These are phyloP conservation scores for Podargus strigoides DNA, from an alignment of 2,797 vertebrate genomes.

Conservation along the genomic window DNA sequence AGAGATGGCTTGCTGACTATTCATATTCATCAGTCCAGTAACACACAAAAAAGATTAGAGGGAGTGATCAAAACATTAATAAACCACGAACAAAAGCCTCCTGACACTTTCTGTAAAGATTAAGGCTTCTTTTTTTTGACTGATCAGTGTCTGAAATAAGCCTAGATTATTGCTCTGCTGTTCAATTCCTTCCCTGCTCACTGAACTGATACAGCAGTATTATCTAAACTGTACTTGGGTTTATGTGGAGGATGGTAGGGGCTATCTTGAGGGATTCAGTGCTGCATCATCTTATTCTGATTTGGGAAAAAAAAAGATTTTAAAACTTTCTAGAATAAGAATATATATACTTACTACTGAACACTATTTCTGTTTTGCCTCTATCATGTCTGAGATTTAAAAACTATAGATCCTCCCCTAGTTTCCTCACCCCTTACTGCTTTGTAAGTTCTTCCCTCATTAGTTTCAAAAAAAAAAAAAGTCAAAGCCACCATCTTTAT, in stretches of 20 bases:
- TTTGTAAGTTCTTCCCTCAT: too few species aligned
- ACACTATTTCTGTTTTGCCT: background rate
- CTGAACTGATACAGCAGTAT: background rate
- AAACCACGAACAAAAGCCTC: background rate
- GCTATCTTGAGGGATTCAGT: background rate
- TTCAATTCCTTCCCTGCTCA: background rate
- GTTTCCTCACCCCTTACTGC: too few species aligned
- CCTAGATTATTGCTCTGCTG: background rate
- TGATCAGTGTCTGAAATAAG: background rate
- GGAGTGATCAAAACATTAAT: background rate
- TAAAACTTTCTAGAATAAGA: background rate
- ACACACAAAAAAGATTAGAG: background rate
- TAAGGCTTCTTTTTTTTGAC: background rate
- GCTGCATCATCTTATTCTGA: background rate
- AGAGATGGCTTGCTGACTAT: background rate
- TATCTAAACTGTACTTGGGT: background rate
- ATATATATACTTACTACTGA: accelerated
- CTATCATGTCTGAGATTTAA: background rate
- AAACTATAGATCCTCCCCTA: background rate
- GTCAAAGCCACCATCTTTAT: background rate
- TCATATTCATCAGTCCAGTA: background rate
- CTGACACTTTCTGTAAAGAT: background rate
- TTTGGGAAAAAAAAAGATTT: background rate
- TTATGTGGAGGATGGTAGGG: background rate
- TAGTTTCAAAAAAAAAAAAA: background rate